Percentiles rank a stretch among this genome's conserved stretches.
Evolutionary conservation across 2,888 invertebrate species (phyloP).

Genomic region (Sinelater perroti): DNA sequence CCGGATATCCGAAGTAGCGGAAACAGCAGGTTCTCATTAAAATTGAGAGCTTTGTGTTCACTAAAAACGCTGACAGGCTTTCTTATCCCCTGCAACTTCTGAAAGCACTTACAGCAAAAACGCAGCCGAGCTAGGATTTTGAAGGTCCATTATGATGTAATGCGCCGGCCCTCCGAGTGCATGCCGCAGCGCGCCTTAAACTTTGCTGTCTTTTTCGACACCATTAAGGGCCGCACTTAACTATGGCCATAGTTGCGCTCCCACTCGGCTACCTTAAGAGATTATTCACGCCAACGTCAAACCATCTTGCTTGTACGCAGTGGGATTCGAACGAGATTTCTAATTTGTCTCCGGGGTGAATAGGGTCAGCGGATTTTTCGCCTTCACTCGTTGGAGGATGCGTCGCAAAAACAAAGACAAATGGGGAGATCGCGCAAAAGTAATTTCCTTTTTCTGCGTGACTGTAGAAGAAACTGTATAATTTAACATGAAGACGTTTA

Average conservation of each 20-base stretch:
- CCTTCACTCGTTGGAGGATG: no score
- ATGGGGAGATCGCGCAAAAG: no score
- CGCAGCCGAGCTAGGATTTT: conserved; percentile 15
- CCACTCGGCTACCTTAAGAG: neutral
- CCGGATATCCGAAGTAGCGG: conserved; percentile 21
- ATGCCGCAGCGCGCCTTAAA: no score
- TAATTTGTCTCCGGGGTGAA: neutral
- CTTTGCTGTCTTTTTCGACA: neutral
- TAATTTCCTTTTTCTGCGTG: no score
- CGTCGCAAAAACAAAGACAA: no score
- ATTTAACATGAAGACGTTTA: no score
- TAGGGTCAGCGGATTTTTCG: no score
- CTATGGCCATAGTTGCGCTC: neutral
- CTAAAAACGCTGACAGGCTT: conserved; percentile 26
- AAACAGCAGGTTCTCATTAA: conserved; percentile 29
- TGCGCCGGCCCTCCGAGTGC: no score
- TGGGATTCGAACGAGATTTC: neutral
- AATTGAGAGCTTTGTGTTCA: conserved; percentile 26
- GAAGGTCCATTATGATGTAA: conserved; percentile 22
- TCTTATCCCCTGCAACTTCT: conserved; percentile 20
- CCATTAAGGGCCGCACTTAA: neutral
- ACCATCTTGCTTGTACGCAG: neutral
- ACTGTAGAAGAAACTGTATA: no score
- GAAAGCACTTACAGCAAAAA: conserved; percentile 27
- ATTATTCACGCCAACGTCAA: conserved; percentile 6